A percentile compares a stretch with the other conserved stretches of the same genome.
Conservation (phyloP, 2,113 vertebrate species). For the Elephantulus edwardii region DNA sequence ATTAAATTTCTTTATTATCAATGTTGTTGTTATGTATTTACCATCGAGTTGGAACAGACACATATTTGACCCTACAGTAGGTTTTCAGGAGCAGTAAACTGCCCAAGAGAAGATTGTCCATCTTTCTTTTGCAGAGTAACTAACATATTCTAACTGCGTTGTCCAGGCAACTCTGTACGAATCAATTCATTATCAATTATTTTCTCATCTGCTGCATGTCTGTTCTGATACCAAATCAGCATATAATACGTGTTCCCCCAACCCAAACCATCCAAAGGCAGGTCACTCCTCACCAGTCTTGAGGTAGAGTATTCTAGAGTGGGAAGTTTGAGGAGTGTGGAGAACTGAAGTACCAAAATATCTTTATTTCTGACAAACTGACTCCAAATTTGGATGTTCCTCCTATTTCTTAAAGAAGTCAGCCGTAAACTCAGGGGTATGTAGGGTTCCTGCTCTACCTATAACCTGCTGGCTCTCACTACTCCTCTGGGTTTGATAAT, state of each 20-base stretch:
- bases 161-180: too few relatives aligned
- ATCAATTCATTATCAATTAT: not conserved
- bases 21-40: too few relatives aligned
- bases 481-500: not conserved
- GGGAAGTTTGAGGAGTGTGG: not conserved
- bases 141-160: too few relatives aligned
- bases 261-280: not conserved
- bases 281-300: not conserved
- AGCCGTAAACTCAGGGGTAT: not conserved
- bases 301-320: not conserved
- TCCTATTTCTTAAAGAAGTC: not conserved
- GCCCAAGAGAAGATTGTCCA: too few relatives aligned
- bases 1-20: too few relatives aligned
- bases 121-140: too few relatives aligned
- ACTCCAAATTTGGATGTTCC: too few relatives aligned
- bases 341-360: not conserved
- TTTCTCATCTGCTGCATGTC: not conserved
- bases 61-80: too few relatives aligned
- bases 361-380: not conserved
- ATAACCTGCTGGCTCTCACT: not conserved
- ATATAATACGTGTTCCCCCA: not conserved
- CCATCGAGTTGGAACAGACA: too few relatives aligned
- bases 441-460: not conserved
- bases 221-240: not conserved
- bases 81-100: too few relatives aligned